Evolutionary conservation across 2,888 invertebrate genomes (phyloP).

Genomic region (Caenorhabditis imperialis): DNA sequence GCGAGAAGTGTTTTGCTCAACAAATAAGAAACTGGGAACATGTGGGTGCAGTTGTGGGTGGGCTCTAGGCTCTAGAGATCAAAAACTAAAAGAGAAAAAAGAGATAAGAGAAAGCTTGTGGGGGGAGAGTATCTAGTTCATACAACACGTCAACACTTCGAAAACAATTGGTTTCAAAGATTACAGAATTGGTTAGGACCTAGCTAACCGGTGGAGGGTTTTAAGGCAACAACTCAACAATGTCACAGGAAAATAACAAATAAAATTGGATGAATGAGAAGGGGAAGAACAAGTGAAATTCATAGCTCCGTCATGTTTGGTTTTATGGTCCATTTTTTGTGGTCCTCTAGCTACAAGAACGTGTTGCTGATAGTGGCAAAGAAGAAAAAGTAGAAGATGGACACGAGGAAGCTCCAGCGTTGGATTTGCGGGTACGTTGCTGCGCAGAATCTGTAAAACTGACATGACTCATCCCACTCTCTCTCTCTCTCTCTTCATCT

Average conservation of each 20-base stretch:
- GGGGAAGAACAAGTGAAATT: conserved; percentile 17
- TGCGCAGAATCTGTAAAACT: conserved; percentile 39
- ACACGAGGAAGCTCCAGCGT: conserved; percentile 40
- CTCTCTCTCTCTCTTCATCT: too few relatives aligned
- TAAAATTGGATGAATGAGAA: conserved; percentile 6
- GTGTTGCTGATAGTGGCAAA: conserved; percentile 49
- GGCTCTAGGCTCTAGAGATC: conserved; percentile 40
- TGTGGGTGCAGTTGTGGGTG: conserved; percentile 20
- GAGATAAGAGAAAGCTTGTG: not conserved
- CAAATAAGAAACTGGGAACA: too few relatives aligned
- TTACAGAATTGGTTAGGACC: not conserved
- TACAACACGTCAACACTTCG: conserved; percentile 39
- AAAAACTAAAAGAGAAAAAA: conserved; percentile 9
- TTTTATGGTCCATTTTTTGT: conserved; percentile 16
- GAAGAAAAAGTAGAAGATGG: conserved; percentile 40
- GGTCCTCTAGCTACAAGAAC: conserved; percentile 18
- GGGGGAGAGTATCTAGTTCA: conserved; percentile 46
- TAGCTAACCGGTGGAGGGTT: conserved; percentile 41
- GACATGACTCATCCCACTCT: too few relatives aligned
- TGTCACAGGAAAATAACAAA: conserved; percentile 46
- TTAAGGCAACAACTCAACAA: conserved; percentile 14
- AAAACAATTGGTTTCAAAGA: not conserved
- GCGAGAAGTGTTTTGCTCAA: too few relatives aligned
- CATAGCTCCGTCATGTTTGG: conserved; percentile 5
- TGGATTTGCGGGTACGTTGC: conserved; percentile 47